A percentile compares a stretch with the other conserved stretches of the same genome.
Conservation (phyloP, 37 sponge, comb jelly and placozoan genomes). For the Halichondria panicea region DNA sequence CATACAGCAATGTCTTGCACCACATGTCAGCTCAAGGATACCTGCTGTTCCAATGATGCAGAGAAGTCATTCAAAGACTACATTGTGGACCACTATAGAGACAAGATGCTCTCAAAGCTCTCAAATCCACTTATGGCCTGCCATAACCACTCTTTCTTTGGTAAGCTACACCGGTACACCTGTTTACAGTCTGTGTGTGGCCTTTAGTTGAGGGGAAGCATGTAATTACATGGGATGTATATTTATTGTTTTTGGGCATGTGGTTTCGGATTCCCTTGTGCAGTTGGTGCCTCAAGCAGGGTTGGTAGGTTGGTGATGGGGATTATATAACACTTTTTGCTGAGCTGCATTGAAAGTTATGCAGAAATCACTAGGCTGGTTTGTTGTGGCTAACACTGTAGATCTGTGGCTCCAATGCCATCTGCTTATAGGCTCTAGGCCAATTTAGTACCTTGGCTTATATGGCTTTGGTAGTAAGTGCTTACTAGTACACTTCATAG, state of each 20-base stretch:
- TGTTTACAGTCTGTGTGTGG: no score
- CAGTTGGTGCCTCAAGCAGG: no score
- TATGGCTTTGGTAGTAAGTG: background rate
- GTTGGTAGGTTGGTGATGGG: no score
- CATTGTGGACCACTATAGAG: background rate
- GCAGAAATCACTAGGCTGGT: background rate
- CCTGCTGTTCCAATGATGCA: slow-evolving; percentile 16
- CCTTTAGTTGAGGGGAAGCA: no score
- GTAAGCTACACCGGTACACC: background rate
- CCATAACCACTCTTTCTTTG: background rate
- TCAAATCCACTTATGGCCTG: background rate
- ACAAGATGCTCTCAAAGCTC: background rate
- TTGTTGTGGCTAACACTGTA: background rate
- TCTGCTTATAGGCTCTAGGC: no score
- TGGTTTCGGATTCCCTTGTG: no score
- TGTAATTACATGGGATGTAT: no score
- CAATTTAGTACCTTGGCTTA: background rate
- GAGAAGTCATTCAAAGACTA: background rate
- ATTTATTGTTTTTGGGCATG: no score
- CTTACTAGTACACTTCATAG: no score
- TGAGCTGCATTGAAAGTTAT: background rate
- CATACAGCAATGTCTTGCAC: no score
- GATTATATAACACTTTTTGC: background rate
- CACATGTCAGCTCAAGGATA: slow-evolving; percentile 15
- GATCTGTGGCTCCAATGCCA: background rate